Percentiles rank a stretch among this genome's conserved stretches.
Conservation (phyloP, 1,140 invertebrate species). For the Calephelis nemesis region DNA sequence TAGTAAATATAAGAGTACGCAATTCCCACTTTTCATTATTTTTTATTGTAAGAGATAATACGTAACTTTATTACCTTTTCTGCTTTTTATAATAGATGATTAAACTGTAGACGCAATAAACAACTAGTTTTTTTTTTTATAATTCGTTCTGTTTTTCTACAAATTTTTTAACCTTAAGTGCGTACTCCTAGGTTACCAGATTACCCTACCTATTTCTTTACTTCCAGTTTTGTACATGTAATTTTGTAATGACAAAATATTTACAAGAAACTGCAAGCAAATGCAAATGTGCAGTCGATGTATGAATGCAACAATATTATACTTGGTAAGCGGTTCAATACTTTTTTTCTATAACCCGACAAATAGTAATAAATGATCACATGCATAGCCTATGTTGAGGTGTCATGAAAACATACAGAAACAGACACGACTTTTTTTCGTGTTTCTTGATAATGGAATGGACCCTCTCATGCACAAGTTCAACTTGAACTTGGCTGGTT, state of each 20-base stretch:
- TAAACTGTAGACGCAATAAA: conserved; percentile 6
- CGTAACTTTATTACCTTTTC: conserved; percentile 1
- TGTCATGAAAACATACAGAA: conserved; percentile 23
- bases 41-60: conserved; percentile 3
- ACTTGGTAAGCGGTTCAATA: conserved; percentile 37
- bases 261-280: conserved; percentile 32
- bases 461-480: conserved; percentile 31
- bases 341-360: conserved; percentile 35
- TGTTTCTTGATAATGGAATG: conserved; percentile 29
- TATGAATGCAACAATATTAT: conserved; percentile 23
- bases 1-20: not conserved
- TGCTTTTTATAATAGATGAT: conserved; percentile 4
- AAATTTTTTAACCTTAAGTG: not conserved
- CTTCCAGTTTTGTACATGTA: conserved; percentile 1
- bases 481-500: conserved; percentile 30
- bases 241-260: conserved; percentile 33
- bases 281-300: conserved; percentile 36
- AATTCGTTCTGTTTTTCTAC: not conserved
- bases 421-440: conserved; percentile 34
- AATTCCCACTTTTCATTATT: conserved; percentile 3
- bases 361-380: conserved; percentile 35
- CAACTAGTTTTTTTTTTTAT: conserved; percentile 3
- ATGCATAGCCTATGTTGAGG: conserved; percentile 31
- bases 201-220: not conserved
- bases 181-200: not conserved